Evolutionary conservation across 2,797 vertebrate genomes (phyloP), one percentile per base, ranked within the genome.

Genomic region (Lophura swinhoii): DNA sequence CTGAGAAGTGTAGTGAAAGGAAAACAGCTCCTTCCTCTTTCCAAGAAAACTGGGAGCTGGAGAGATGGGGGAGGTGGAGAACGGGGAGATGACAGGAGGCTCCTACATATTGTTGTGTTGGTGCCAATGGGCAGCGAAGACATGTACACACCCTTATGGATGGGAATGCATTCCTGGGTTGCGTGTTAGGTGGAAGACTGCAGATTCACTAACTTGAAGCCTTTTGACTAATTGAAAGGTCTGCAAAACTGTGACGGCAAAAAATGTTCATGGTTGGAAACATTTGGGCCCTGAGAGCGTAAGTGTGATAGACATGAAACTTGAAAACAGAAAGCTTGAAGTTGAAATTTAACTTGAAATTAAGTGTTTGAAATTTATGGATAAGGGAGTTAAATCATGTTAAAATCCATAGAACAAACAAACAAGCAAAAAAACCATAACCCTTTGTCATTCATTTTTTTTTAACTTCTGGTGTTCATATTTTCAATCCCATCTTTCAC

Each of bases 11-110:
- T 60, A 72, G 73, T 69, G 89, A 89, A 67, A 96, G 79, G 72
- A 93, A 87, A 92, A 92, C 55, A 93, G 51, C 51, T 95, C 92
- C 76, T 29, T 85, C 94, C 64, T 91, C 81, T 85, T 92, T 92
- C 83, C 88, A 93, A 93, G 95, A 90, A 93, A 94, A 66, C 22
- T 49, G 39, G 8, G 37, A 84, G 44, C 77, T 73, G 53, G 68
- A 76, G 33, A 37, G 20, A 8, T 90, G 74, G 41, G 51, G 24
- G 49, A 48, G 18, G n/a, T 60, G 41, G 72, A 71, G 58, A 87
- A 29, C 56, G 58, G 67, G 28, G 28, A 66, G 16, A 43, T 74
- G 59, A 24, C 87, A 55, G 37, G 29, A n/a, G 75, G 46, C 43
- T 63, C n/a, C 29, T 56, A 35, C 12, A 20, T 56, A 13, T 13